Evolutionary conservation across 1,140 invertebrate genomes (phyloP).

Genomic region (Geopemphigus sp.): DNA sequence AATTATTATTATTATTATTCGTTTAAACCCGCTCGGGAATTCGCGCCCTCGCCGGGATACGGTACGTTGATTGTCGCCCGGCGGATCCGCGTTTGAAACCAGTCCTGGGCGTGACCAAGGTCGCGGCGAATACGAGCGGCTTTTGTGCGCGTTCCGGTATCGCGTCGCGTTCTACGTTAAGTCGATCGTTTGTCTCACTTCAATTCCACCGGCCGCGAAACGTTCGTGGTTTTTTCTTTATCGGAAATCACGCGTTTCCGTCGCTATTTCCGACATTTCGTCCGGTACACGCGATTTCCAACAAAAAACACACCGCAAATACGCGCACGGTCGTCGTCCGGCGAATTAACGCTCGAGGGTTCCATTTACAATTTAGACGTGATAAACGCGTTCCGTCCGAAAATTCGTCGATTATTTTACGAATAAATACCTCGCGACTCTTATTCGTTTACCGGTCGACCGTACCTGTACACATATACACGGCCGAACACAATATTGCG

Average conservation of each 20-base stretch:
- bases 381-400: too few species aligned
- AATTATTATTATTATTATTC: too few species aligned
- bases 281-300: too few species aligned
- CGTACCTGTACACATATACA: neutral
- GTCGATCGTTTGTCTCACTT: constrained; percentile 18
- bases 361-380: too few species aligned
- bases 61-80: neutral
- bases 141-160: neutral
- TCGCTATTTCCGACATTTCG: too few species aligned
- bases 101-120: constrained; percentile 36
- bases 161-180: neutral
- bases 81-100: constrained; percentile 8
- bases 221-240: constrained; percentile 7
- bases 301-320: too few species aligned
- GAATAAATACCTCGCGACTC: too few species aligned
- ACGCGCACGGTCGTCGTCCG: too few species aligned
- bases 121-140: neutral
- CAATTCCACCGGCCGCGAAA: constrained; percentile 1
- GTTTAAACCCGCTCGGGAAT: neutral
- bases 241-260: neutral
- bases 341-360: too few species aligned
- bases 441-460: too few species aligned
- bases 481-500: too few species aligned
- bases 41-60: neutral
- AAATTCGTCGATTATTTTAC: too few species aligned